Percentiles rank a stretch among this genome's conserved stretches.
Conservation (phyloP, 2,113 vertebrate species). For the Willisornis vidua region DNA sequence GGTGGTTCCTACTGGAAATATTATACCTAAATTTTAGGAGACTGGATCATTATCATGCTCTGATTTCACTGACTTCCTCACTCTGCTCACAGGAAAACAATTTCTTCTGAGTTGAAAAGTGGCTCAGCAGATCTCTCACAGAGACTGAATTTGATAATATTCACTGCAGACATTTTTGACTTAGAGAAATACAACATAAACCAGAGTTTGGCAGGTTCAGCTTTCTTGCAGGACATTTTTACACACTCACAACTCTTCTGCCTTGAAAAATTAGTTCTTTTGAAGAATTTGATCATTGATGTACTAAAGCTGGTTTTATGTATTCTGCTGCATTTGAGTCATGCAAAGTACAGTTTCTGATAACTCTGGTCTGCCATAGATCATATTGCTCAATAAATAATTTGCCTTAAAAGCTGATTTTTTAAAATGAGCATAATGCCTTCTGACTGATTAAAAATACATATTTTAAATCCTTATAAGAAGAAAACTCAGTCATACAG, state of each 20-base stretch:
- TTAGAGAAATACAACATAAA: background rate
- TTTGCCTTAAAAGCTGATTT: background rate
- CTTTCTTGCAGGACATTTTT: background rate
- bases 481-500: background rate
- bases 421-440: background rate
- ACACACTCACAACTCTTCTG: background rate
- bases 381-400: background rate
- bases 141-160: background rate
- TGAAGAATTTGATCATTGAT: background rate
- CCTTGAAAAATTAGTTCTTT: background rate
- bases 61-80: background rate
- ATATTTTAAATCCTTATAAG: background rate
- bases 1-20: background rate
- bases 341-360: background rate
- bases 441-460: background rate
- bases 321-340: background rate
- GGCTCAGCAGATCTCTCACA: background rate
- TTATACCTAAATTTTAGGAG: background rate
- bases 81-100: background rate
- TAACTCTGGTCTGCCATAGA: background rate
- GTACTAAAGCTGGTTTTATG: background rate
- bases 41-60: background rate
- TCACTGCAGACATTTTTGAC: background rate
- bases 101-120: background rate
- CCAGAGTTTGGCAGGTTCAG: background rate